These are phyloP conservation scores for Podotricha telesiphe DNA, from an alignment of 2,888 invertebrate species.

Conservation along the genomic window DNA sequence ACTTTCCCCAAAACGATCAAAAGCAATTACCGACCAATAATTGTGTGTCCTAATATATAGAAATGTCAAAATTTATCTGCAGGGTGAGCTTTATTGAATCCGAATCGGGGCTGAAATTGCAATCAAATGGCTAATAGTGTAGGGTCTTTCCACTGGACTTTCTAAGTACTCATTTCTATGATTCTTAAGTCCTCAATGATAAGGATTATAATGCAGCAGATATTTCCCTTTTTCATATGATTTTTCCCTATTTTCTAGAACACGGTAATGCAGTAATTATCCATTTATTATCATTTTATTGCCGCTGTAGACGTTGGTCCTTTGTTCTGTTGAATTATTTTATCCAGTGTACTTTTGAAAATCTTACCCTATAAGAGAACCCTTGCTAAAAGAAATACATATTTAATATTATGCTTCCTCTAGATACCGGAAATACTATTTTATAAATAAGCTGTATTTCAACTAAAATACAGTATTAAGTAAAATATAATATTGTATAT, in stretches of 20 bases:
- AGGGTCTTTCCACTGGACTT: constrained; percentile 63
- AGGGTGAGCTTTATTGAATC: constrained; percentile 72
- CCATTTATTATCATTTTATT: constrained; percentile 82
- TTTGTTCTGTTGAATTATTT: constrained; percentile 48
- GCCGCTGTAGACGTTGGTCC: constrained; percentile 51
- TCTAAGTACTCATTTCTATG: constrained; percentile 14
- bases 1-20: constrained; percentile 38
- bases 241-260: constrained; percentile 43
- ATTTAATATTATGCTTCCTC: not conserved
- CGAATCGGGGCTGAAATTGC: constrained; percentile 59
- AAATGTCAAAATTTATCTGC: constrained; percentile 75
- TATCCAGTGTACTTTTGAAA: constrained; percentile 15
- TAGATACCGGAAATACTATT: not conserved
- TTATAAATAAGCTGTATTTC: no score
- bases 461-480: not conserved
- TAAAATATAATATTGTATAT: not conserved
- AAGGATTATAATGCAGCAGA: constrained; percentile 31
- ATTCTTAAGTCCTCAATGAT: constrained; percentile 25
- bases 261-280: constrained; percentile 80
- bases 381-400: not conserved
- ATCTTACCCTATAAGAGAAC: not conserved
- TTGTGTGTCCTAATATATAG: constrained; percentile 76
- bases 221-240: not conserved
- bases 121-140: constrained; percentile 71
- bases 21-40: constrained; percentile 70